These are phyloP conservation scores for Apostichopus californicus DNA, from an alignment of 35 echinoderm and acorn worm species.

Conservation along the genomic window DNA sequence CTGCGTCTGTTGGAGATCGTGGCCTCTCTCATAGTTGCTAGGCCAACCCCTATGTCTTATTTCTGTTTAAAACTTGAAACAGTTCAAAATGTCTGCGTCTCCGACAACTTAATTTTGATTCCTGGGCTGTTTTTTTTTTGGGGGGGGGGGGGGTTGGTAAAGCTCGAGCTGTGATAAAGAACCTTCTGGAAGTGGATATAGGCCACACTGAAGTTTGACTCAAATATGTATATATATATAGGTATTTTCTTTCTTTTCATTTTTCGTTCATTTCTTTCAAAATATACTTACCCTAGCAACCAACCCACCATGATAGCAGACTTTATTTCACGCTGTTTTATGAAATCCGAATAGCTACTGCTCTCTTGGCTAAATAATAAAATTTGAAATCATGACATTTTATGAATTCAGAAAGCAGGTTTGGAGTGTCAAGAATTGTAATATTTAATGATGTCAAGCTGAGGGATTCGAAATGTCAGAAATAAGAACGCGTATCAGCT, in stretches of 20 bases:
- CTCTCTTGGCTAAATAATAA: no score
- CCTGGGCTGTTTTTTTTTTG: background rate
- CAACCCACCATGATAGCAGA: no score
- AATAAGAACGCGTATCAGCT: no score
- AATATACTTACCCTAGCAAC: no score
- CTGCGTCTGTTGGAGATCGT: slow-evolving; percentile 13
- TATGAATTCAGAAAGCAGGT: no score
- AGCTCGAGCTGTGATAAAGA: background rate
- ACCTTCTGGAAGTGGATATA: background rate
- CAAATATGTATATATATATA: background rate
- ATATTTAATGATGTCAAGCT: background rate
- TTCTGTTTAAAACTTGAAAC: background rate
- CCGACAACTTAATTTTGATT: slow-evolving; percentile 6
- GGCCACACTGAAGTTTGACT: background rate
- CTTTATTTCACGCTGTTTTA: no score
- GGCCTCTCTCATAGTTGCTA: slow-evolving; percentile 27
- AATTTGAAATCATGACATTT: no score
- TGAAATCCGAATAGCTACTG: no score
- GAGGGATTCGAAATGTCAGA: background rate
- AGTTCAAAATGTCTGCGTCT: background rate
- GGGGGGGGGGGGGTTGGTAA: background rate
- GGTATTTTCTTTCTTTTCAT: background rate
- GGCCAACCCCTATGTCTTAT: background rate
- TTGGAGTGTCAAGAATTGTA: no score
- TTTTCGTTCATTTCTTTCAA: background rate